Evolutionary conservation across 2,113 vertebrate genomes (phyloP), one percentile per base, ranked within the genome.

Genomic region (Dermatemys mawii): DNA sequence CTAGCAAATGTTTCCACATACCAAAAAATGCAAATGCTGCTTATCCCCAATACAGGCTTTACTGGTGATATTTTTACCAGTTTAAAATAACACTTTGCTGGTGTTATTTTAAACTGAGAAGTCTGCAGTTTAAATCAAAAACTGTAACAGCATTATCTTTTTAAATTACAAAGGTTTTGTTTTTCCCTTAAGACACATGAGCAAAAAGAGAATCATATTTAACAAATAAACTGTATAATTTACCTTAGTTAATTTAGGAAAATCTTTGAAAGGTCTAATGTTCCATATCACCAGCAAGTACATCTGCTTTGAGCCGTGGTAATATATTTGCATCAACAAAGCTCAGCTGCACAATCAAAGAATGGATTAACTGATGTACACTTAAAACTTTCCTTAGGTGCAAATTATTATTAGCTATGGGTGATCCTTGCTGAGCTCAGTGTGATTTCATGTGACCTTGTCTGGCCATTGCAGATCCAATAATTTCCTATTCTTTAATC

Each of bases 191-290:
- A 49, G 63, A 92, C 46, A 93, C 1, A 0, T 11, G 2, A 94
- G 29, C 22, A 94, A 92, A 92, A 87, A 82, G 91, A 89, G 26
- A 88, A 88, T 44, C 1, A 13, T 51, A 83, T 81, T 94, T 87
- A 92, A 92, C 93, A 96, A 95, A 91, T 78, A 93, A 90, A 86
- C 17, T 2, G 0, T 3, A 57, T 78, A n/a, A 95, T 93, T 94
- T 82, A 78, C 73, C 84, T 80, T 46, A 26, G 79, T 60, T 93
- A 93, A 93, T 87, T 82, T 84, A 94, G 50, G 22, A 70, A 91
- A 94, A 92, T 80, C 88, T 89, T 89, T 94, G 84, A 93, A 90
- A 78, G 7, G 76, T 19, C 1, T 14, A 35, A 49, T 51, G 11
- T 41, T 94, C 44, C 79, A 0, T 49, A 49, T 70, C 81, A 89